Base-by-base conservation (phyloP, 2,113 vertebrate species). In the human (Homo sapiens) region DNA sequence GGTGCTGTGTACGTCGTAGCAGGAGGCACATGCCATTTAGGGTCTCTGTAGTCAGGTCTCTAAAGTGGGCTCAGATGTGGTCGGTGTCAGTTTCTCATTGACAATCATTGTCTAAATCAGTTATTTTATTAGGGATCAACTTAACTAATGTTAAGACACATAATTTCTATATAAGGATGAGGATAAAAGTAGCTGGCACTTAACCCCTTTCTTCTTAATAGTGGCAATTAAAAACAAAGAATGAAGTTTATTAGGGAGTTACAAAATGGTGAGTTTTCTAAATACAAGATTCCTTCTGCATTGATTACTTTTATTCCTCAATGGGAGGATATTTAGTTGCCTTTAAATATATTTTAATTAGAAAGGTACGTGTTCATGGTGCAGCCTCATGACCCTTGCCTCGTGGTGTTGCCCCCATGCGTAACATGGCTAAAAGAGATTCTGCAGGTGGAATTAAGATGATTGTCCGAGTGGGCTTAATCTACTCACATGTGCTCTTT, bases 1-100 rank as follows among this genome's bases (percentile, higher is more conserved):
- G 88, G 30, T 27, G 32, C 73, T 10, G 32, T 22, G 48, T 6
- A 2, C 38, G 35, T 30, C 2, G 12, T 25, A 8, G 9, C 52
- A 6, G 13, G 48, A 30, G 55, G 59, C 20, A 30, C 3, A 0
- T 14, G 35, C 8, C 7, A 16, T 0, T 0, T 3, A 4, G 48
- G 18, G 70, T 6, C 73, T 76, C 43, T 52, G 27, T 14, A 6
- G 57, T 45, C 66, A 2, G 1, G 30, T 30, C 73, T 76, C 14
- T 14, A 16, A 2, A 50, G 70, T 13, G 43, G 40, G 35, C 59
- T 48, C 20, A 25, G n/a, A 35, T 23, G 13, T 25, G 52, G 38
- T 32, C 40, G 0, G 57, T 20, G 52, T 55, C 52, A 55, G 52
- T 55, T 55, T 55, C 52, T 48, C 50, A 40, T 1, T 12, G 59